Evolutionary conservation across 2,888 invertebrate species (phyloP).

Genomic region (Drosophila buzzatii): DNA sequence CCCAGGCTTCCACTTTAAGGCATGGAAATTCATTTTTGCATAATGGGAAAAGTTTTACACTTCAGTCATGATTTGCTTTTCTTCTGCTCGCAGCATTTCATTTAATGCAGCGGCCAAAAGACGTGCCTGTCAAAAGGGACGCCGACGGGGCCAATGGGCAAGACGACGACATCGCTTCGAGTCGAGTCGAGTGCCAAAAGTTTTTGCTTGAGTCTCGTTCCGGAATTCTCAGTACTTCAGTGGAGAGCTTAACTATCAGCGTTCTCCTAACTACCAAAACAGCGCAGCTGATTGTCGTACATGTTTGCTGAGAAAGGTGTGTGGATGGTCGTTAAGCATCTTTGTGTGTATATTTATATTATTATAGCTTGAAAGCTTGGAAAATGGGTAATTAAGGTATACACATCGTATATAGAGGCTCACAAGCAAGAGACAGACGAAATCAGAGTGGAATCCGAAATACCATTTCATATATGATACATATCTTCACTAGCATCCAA

Average conservation of each 20-base stretch:
- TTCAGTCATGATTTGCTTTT: conserved; percentile 73
- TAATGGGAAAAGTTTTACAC: conserved; percentile 79
- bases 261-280: conserved; percentile 27
- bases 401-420: too few relatives aligned
- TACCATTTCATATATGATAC: not conserved
- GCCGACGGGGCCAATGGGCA: not conserved
- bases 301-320: conserved; percentile 19
- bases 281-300: conserved; percentile 40
- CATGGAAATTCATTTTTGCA: conserved; percentile 76
- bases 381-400: not conserved
- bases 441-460: not conserved
- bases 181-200: conserved; percentile 67
- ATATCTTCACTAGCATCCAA: not conserved
- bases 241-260: conserved; percentile 41
- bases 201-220: conserved; percentile 47
- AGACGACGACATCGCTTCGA: conserved; percentile 18
- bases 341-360: conserved; percentile 43
- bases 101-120: conserved; percentile 70
- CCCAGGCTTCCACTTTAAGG: conserved; percentile 55
- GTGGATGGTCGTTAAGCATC: conserved; percentile 39
- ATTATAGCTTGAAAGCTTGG: conserved; percentile 14
- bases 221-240: conserved; percentile 34
- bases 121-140: conserved; percentile 43
- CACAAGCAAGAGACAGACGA: not conserved
- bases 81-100: conserved; percentile 63